These are phyloP conservation scores for Creontiades dilutus DNA, from an alignment of 2,888 invertebrate species.

Conservation along the genomic window DNA sequence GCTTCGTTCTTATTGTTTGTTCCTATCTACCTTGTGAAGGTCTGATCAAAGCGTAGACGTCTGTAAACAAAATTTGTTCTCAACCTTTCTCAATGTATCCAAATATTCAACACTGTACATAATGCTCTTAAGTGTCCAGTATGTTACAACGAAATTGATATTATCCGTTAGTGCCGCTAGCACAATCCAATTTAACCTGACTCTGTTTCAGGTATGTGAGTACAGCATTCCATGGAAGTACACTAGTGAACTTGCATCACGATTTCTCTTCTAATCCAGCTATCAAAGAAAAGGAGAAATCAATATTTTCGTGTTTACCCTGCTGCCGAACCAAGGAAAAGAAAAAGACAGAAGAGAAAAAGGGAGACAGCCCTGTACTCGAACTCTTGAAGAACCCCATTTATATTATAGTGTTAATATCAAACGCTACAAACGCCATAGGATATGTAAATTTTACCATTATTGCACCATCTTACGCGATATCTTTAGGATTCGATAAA, in stretches of 20 bases:
- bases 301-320: conserved; percentile 44
- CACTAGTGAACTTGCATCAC: conserved; percentile 78
- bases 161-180: background rate
- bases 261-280: conserved; percentile 76
- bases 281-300: conserved; percentile 67
- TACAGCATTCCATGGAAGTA: conserved; percentile 92
- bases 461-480: conserved; percentile 88
- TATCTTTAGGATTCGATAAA: conserved; percentile 85
- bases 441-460: conserved; percentile 93
- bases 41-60: too few species aligned
- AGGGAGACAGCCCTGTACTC: conserved; percentile 24
- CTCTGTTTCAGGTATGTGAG: conserved; percentile 85
- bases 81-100: too few species aligned
- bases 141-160: too few species aligned
- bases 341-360: conserved; percentile 77
- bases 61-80: too few species aligned
- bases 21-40: too few species aligned
- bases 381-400: conserved; percentile 86
- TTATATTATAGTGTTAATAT: conserved; percentile 89
- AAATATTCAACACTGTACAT: too few species aligned
- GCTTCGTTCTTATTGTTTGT: too few species aligned
- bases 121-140: too few species aligned
- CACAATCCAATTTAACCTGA: background rate
- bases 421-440: conserved; percentile 91
- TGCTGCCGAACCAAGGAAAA: conserved; percentile 76